Evolutionary conservation across 2,113 vertebrate species (phyloP).

Genomic region (Aptenodytes patagonicus): DNA sequence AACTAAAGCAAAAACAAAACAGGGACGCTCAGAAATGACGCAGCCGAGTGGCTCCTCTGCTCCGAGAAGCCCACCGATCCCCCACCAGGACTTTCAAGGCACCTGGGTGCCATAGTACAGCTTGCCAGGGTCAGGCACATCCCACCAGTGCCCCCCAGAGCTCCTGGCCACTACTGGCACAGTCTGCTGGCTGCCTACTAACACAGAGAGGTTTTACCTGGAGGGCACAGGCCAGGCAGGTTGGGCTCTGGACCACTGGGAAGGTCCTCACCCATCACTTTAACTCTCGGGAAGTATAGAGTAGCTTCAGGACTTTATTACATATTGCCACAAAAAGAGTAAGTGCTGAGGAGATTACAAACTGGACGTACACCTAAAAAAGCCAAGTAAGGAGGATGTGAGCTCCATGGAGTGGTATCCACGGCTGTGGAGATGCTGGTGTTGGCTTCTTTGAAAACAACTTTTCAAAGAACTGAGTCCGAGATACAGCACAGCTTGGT

Average conservation of each 20-base stretch:
- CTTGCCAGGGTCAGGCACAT: neutral
- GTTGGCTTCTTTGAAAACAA: neutral
- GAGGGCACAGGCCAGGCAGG: neutral
- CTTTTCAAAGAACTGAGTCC: neutral
- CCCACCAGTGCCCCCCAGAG: neutral
- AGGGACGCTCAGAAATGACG: accelerated
- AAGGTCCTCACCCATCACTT: neutral
- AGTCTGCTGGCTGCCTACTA: neutral
- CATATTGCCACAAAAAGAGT: neutral
- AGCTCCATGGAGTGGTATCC: neutral
- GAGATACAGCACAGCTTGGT: neutral
- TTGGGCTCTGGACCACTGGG: neutral
- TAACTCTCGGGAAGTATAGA: neutral
- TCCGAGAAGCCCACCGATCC: neutral
- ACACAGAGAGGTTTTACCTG: neutral
- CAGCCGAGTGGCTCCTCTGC: accelerated
- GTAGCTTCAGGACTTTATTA: neutral
- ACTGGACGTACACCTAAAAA: neutral
- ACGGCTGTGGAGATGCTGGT: neutral
- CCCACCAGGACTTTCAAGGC: neutral
- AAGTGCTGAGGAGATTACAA: neutral
- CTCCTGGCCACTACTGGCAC: neutral
- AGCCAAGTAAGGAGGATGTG: neutral
- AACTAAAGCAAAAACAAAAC: neutral
- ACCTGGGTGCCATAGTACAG: too few relatives aligned